phyloP scores from a whole-genome alignment of 2,113 vertebrate genomes.

The Mesocricetus auratus region DNA sequence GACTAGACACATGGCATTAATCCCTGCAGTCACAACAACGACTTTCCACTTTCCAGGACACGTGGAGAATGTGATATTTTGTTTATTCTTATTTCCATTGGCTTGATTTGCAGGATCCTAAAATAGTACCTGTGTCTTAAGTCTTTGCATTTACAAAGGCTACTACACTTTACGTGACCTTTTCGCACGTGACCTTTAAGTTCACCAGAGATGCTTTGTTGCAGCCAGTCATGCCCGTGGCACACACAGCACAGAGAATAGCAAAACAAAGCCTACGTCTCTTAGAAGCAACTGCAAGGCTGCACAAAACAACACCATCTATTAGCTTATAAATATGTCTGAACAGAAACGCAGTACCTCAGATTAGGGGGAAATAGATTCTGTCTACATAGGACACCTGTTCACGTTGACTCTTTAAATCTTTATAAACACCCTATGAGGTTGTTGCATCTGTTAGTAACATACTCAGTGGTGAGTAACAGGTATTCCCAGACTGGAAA shows the following conservation, averaged over 20 bases:
- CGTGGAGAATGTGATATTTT: not conserved
- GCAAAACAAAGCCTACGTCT: not conserved
- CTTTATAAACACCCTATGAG: not conserved
- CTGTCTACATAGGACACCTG: not conserved
- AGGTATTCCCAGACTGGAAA: not conserved
- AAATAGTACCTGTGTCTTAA: not conserved
- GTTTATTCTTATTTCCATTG: not conserved
- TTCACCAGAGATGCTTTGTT: not conserved
- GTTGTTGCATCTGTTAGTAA: not conserved
- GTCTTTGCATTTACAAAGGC: not conserved
- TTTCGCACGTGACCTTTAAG: not conserved
- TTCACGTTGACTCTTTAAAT: not conserved
- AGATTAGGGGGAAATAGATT: not conserved
- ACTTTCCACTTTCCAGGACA: not conserved
- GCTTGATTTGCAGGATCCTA: not conserved
- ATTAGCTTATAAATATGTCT: not conserved
- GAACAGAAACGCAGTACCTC: not conserved
- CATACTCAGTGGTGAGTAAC: not conserved
- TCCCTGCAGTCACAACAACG: not conserved
- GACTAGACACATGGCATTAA: conserved; percentile 5
- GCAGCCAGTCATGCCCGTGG: not conserved
- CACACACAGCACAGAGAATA: not conserved
- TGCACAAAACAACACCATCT: not conserved
- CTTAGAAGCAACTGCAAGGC: not conserved
- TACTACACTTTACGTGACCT: not conserved